Evolutionary conservation across 2,888 invertebrate genomes (phyloP), one percentile per base, ranked within the genome.

Genomic region (Drosophila subsilvestris): DNA sequence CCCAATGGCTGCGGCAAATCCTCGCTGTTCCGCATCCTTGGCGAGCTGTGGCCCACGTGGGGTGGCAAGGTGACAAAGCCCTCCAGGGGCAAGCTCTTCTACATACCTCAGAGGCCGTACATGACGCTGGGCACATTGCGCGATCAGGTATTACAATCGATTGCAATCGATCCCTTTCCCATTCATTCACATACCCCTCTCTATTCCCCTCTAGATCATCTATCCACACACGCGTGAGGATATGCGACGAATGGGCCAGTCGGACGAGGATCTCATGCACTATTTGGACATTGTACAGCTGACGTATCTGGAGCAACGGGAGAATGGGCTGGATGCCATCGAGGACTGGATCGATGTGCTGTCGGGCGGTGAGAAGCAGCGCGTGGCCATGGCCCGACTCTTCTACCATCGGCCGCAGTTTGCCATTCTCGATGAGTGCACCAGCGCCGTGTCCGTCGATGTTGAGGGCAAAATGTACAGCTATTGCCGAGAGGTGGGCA

Each of bases 291-390:
- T 95, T 74, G 98, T 98, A 0, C 98, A 98, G 91, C 93, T 99
- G 69, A 94, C 94, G 0, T 97, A 98, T 93, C 93, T 99, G 62
- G 93, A 97, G 50, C 94, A 95, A 68, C 93, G 98, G 54, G 98
- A 98, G 81, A 96, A 95, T 32, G 97, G 97, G 8, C 95, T 98
- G 94, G 97, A 98, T 92, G 95, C 98, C 0, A 96, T 98, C 1
- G 98, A 98, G 86, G 99, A 99, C 93, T 99, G 99, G 99, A 97
- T 99, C 94, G 99, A 99, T 91, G 98, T 99, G 0, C 93, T 99
- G 6, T 98, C 98, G 42, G 99, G 99, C 0, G 99, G 99, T 14
- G 99, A 99, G 93, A 99, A 99, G 90, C 99, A 99, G 92, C 93
- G 99, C 89, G 96, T 99, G 84, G 99, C 99, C 94, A 99, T 99